Percentiles rank a stretch among this genome's conserved stretches.
Conservation (phyloP, 1,140 invertebrate genomes). For the Nasonia longicornis region DNA sequence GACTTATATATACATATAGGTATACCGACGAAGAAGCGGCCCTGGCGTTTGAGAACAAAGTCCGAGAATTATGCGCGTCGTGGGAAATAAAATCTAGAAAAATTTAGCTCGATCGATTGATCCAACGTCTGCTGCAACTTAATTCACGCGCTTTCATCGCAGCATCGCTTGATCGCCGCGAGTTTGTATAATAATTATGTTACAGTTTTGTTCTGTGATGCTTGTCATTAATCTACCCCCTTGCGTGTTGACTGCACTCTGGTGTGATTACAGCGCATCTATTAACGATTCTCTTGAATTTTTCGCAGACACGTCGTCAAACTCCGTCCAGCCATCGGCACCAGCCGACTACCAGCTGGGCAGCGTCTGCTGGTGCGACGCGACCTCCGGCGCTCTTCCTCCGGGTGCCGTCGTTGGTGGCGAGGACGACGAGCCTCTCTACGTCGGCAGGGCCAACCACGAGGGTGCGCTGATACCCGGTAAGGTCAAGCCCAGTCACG, state of each 20-base stretch:
- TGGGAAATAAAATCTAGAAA: too few relatives aligned
- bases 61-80: neutral
- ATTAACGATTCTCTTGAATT: neutral
- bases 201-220: too few relatives aligned
- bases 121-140: too few relatives aligned
- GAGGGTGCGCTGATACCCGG: slow-evolving; percentile 84
- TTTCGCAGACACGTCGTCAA: neutral
- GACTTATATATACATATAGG: neutral
- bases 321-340: slow-evolving; percentile 43
- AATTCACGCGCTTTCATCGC: neutral
- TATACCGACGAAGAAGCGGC: neutral
- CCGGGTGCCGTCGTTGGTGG: slow-evolving; percentile 80
- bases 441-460: slow-evolving; percentile 78
- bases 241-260: too few relatives aligned
- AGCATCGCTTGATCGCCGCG: too few relatives aligned
- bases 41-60: neutral
- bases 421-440: slow-evolving; percentile 79
- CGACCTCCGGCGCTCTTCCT: slow-evolving; percentile 77
- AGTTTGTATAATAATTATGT: too few relatives aligned
- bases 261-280: too few relatives aligned
- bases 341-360: slow-evolving; percentile 52
- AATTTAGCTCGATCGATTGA: too few relatives aligned
- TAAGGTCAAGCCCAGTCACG: slow-evolving; percentile 80
- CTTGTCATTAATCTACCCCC: too few relatives aligned
- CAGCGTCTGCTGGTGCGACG: slow-evolving; percentile 75